A percentile compares a stretch with the other conserved stretches of the same genome.
Conservation (phyloP, 2,888 invertebrate species). For the Nephrotoma appendiculata region DNA sequence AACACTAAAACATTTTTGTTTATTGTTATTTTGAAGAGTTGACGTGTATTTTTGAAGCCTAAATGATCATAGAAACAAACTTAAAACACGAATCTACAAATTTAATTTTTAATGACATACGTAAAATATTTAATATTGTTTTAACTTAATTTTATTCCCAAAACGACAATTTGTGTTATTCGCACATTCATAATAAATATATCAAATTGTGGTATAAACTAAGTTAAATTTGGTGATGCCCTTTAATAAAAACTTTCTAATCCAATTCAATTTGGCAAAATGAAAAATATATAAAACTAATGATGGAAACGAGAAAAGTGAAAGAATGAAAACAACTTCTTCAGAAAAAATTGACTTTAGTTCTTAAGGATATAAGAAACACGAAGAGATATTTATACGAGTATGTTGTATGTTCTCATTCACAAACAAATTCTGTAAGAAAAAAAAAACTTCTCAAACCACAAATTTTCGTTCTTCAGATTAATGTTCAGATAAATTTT, state of each 20-base stretch:
- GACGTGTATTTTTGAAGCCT: too few relatives aligned
- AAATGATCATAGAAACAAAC: too few relatives aligned
- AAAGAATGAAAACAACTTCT: neutral
- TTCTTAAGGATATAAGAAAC: neutral
- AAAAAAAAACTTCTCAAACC: neutral
- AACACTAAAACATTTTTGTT: too few relatives aligned
- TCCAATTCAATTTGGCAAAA: neutral
- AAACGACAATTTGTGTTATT: neutral
- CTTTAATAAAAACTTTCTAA: neutral
- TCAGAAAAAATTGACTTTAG: neutral
- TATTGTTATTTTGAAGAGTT: too few relatives aligned
- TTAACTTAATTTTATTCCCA: neutral
- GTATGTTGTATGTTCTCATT: neutral
- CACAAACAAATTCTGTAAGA: neutral
- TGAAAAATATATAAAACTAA: neutral
- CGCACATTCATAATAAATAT: neutral
- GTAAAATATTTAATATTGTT: neutral
- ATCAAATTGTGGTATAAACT: neutral
- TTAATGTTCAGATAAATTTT: neutral
- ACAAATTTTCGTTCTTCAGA: neutral
- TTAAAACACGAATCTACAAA: too few relatives aligned
- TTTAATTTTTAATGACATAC: too few relatives aligned
- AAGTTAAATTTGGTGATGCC: neutral
- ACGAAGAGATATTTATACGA: neutral
- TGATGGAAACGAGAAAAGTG: neutral